Base-by-base conservation (phyloP, 1,140 invertebrate genomes). In the Rhagoletis pomonella region DNA sequence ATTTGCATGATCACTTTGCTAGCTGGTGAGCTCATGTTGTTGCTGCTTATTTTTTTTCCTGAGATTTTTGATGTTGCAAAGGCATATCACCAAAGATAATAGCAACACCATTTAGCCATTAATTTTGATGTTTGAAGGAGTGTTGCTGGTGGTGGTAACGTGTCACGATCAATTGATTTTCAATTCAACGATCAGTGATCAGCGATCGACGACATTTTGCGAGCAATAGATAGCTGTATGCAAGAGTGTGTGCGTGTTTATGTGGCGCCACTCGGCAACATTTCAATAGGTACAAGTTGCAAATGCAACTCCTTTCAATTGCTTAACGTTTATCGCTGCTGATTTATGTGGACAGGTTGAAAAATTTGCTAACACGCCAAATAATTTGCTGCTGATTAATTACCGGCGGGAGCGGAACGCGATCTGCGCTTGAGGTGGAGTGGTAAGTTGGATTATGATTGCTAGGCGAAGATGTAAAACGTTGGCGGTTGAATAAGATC, bases 51-150 rank as follows among this genome's bases (percentile, higher is more conserved):
- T 73, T 17, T 47, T 73, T 17, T 29, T 1, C 3, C 19, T 29
- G 65, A 6, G 44, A 42, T 7, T 44, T 73, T n/a, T 10, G 69
- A 6, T 50, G 69, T 47, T 55, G 47, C 44, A 81, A 55, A 81
- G 17, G n/a, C 73, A 55, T 55, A 81, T 81, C 73, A n/a, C 17
- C n/a, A 58, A 6, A 44, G 47, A 81, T 81, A 81, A 81, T 55
- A n/a, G 47, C 73, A 81, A 81, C 73, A 81, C 73, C 73, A 55
- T 10, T 81, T 81, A 81, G 50, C 73, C 73, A 81, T 81, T 81
- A 81, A 55, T 81, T 81, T 81, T 81, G 73, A 55, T 81, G 47
- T 81, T 81, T 81, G 55, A 55, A 81, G 73, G 73, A 55, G 73
- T 81, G 73, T 55, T 81, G 73, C 73, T 17, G 67, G 0, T 73